Conservation (phyloP, 2,888 invertebrate species). For the Cephus nigrinus region DNA sequence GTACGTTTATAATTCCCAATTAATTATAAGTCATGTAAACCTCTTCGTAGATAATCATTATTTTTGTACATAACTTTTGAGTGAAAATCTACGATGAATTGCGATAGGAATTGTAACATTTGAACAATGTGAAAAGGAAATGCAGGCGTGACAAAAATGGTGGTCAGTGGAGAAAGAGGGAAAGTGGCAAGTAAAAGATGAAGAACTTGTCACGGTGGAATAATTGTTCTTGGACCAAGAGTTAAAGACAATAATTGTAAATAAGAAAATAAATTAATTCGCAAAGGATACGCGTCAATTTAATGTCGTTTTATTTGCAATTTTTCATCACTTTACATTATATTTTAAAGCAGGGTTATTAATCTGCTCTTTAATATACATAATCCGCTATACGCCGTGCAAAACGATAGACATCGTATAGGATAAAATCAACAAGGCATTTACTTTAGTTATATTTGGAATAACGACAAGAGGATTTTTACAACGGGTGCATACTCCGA, state of each 20-base stretch:
- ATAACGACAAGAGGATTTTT: neutral
- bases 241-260: neutral
- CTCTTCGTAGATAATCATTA: constrained; percentile 14
- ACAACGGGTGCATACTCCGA: neutral
- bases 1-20: neutral
- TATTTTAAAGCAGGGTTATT: neutral
- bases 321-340: constrained; percentile 5
- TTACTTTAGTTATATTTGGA: neutral
- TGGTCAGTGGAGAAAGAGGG: neutral
- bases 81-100: constrained; percentile 7
- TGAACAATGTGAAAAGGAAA: neutral
- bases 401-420: neutral
- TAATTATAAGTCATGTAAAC: constrained; percentile 16
- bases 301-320: constrained; percentile 1
- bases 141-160: neutral
- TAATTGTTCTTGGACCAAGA: neutral
- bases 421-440: neutral
- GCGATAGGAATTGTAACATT: neutral
- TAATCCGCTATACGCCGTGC: neutral
- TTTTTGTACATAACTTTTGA: constrained; percentile 13
- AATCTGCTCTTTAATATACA: neutral
- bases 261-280: constrained; percentile 2
- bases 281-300: neutral
- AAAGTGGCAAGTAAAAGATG: too few relatives aligned
- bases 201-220: too few relatives aligned